Evolutionary conservation across 2,797 vertebrate species (phyloP).

Genomic region (Nannoperca australis): DNA sequence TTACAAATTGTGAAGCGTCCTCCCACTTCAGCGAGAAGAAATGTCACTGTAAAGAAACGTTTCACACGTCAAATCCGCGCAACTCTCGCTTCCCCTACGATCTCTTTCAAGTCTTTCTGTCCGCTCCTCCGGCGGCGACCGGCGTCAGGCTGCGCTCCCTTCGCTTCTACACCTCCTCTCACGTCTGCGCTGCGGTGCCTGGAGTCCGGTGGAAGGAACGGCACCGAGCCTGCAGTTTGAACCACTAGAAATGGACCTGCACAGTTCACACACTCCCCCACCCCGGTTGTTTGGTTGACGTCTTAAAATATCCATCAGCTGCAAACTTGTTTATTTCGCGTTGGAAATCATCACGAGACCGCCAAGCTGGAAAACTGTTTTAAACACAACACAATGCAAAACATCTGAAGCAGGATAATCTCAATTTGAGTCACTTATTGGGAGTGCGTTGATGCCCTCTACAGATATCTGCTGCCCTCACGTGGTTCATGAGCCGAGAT

Average conservation of each 20-base stretch:
- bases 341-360: neutral
- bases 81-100: conserved; percentile 14
- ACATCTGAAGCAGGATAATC: neutral
- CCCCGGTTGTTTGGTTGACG: neutral
- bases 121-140: conserved; percentile 51
- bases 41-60: conserved; percentile 55
- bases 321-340: neutral
- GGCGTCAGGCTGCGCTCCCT: conserved; percentile 60
- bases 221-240: neutral
- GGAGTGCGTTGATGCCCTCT: neutral
- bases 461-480: conserved; percentile 64
- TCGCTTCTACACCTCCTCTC: conserved; percentile 56
- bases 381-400: neutral
- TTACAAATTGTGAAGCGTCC: conserved; percentile 80
- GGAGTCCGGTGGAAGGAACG: conserved; percentile 28
- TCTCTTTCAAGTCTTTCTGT: conserved; percentile 48
- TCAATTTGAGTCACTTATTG: neutral
- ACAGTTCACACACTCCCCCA: conserved; percentile 2
- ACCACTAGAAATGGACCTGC: conserved; percentile 31
- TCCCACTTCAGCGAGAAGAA: conserved; percentile 75
- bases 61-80: conserved; percentile 48
- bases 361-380: neutral
- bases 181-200: conserved; percentile 30
- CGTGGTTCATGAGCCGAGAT: conserved; percentile 35
- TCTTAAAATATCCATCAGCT: neutral